These are phyloP conservation scores for Podarcis muralis DNA, from an alignment of 2,113 vertebrate genomes.

Conservation along the genomic window DNA sequence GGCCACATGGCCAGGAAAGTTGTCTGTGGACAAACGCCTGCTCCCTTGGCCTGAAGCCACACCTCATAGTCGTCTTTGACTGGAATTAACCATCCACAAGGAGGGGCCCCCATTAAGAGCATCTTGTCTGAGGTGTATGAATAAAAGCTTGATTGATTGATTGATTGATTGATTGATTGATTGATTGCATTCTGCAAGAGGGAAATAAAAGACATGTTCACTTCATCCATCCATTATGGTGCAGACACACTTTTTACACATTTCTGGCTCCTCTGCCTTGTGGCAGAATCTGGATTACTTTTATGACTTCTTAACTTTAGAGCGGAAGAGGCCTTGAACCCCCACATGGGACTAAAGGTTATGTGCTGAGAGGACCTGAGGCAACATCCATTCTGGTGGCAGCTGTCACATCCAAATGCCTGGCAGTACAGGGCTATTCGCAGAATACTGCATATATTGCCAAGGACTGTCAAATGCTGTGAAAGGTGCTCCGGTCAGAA, in stretches of 20 bases:
- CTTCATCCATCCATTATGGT: background rate
- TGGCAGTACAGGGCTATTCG: background rate
- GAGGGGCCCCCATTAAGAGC: background rate
- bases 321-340: background rate
- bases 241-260: background rate
- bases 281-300: background rate
- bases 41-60: no score
- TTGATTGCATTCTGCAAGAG: background rate
- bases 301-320: background rate
- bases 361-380: background rate
- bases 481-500: background rate
- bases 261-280: background rate
- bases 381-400: slow-evolving; percentile 9
- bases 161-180: no score
- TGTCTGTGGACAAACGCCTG: no score
- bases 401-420: background rate
- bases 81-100: no score
- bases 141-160: background rate
- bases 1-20: no score
- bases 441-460: slow-evolving; percentile 1
- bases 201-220: background rate
- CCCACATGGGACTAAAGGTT: background rate
- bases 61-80: no score
- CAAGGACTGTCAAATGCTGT: background rate
- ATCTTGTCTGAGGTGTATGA: background rate